Conservation (phyloP, 1,140 invertebrate genomes). For the Druon quercuslanigerum region DNA sequence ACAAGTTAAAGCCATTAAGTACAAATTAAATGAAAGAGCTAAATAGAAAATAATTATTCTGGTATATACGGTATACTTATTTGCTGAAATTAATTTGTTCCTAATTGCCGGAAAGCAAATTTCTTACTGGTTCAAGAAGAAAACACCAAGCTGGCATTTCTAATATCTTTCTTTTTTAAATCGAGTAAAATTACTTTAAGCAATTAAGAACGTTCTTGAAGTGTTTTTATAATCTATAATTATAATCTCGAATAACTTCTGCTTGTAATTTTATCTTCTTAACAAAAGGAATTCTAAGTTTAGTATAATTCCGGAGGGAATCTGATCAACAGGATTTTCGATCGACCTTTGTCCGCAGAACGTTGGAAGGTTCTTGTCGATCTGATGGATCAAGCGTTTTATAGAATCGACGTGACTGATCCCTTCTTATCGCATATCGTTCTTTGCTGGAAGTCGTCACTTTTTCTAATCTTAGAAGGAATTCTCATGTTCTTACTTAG, state of each 20-base stretch:
- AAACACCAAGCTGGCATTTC: too few relatives aligned
- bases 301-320: constrained; percentile 14
- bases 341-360: constrained; percentile 27
- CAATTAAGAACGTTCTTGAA: constrained; percentile 38
- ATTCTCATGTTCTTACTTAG: too few relatives aligned
- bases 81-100: constrained; percentile 40
- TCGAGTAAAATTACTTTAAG: not conserved
- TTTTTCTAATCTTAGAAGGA: not conserved
- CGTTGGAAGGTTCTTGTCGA: constrained; percentile 17
- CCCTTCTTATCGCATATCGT: not conserved
- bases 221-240: constrained; percentile 48
- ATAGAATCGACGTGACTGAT: constrained; percentile 13
- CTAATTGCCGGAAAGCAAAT: not conserved
- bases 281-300: constrained; percentile 9
- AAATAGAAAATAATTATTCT: too few relatives aligned
- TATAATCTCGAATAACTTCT: constrained; percentile 47
- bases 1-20: not conserved
- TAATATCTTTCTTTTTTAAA: too few relatives aligned
- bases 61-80: too few relatives aligned
- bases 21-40: constrained; percentile 33
- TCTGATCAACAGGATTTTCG: constrained; percentile 20
- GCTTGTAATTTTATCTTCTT: constrained; percentile 30
- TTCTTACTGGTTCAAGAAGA: too few relatives aligned
- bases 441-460: not conserved
- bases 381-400: constrained; percentile 22